These are phyloP conservation scores for Agrilus biguttatus DNA, from an alignment of 2,888 invertebrate species.

Conservation along the genomic window DNA sequence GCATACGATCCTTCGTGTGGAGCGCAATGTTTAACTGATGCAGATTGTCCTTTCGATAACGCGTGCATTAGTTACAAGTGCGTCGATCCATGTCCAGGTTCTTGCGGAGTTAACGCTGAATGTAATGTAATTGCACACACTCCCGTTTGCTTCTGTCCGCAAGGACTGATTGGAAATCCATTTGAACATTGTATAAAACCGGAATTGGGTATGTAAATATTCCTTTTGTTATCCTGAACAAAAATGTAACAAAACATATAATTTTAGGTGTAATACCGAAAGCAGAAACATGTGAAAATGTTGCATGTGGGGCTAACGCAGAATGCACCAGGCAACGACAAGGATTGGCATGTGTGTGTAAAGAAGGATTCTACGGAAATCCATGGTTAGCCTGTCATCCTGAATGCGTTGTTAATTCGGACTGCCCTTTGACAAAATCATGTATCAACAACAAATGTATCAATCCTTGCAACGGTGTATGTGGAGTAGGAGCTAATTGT, in stretches of 20 bases:
- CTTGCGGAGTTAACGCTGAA: conserved; percentile 59
- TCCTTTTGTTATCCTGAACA: neutral
- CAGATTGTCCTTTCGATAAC: conserved; percentile 64
- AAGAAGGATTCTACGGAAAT: conserved; percentile 63
- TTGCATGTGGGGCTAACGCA: conserved; percentile 62
- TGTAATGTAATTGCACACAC: conserved; percentile 58
- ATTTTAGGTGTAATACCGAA: conserved; percentile 30
- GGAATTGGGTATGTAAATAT: conserved; percentile 9
- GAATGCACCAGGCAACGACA: conserved; percentile 49
- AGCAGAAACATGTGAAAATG: conserved; percentile 47
- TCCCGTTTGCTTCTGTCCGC: conserved; percentile 56
- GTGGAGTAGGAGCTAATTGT: conserved; percentile 61
- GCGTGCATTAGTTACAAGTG: conserved; percentile 65
- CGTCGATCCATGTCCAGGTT: conserved; percentile 63
- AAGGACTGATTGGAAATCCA: conserved; percentile 58
- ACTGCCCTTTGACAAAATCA: conserved; percentile 54
- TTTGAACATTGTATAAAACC: conserved; percentile 54
- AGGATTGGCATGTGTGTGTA: conserved; percentile 56
- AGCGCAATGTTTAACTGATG: conserved; percentile 69
- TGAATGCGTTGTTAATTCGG: conserved; percentile 69
- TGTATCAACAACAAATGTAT: conserved; percentile 67
- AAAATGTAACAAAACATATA: neutral
- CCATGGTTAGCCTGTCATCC: conserved; percentile 64
- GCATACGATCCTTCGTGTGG: conserved; percentile 58
- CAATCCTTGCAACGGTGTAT: conserved; percentile 61